These are phyloP conservation scores for Mugil cephalus DNA, from an alignment of 2,113 vertebrate species.

Conservation along the genomic window DNA sequence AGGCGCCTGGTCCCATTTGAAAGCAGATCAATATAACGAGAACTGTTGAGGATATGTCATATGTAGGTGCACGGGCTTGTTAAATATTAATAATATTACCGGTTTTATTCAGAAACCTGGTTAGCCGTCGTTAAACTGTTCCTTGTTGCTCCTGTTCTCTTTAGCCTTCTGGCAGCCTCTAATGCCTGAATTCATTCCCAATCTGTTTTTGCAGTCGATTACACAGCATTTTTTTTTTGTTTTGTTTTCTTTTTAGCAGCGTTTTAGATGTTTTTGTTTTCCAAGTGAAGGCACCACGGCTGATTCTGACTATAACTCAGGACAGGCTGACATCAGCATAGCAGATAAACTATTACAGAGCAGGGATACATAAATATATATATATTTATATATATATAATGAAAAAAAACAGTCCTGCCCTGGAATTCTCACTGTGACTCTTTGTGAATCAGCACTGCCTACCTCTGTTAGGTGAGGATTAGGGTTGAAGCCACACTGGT, in stretches of 20 bases:
- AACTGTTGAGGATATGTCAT: neutral
- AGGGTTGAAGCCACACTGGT: constrained; percentile 99
- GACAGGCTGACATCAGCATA: neutral
- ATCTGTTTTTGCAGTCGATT: constrained; percentile 30
- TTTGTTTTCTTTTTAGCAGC: constrained; percentile 1
- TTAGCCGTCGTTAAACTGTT: neutral
- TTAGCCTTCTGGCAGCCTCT: constrained; percentile 12
- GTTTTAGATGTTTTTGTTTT: constrained; percentile 39
- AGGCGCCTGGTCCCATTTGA: constrained; percentile 1
- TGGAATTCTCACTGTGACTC: neutral
- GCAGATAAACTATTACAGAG: neutral
- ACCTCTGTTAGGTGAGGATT: constrained; percentile 99
- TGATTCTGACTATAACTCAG: constrained; percentile 10
- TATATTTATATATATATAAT: no score
- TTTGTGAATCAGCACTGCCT: constrained; percentile 48
- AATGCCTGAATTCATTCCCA: constrained; percentile 33
- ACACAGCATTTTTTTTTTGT: neutral
- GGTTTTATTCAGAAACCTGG: constrained; percentile 16
- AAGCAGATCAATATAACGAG: constrained; percentile 17
- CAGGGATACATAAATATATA: neutral
- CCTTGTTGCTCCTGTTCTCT: constrained; percentile 10
- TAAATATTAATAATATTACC: neutral
- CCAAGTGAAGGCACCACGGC: constrained; percentile 15
- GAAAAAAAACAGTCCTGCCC: neutral
- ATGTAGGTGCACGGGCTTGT: neutral